phyloP scores from a whole-genome alignment of 2,797 vertebrate genomes.

The Ciconia nigra region DNA sequence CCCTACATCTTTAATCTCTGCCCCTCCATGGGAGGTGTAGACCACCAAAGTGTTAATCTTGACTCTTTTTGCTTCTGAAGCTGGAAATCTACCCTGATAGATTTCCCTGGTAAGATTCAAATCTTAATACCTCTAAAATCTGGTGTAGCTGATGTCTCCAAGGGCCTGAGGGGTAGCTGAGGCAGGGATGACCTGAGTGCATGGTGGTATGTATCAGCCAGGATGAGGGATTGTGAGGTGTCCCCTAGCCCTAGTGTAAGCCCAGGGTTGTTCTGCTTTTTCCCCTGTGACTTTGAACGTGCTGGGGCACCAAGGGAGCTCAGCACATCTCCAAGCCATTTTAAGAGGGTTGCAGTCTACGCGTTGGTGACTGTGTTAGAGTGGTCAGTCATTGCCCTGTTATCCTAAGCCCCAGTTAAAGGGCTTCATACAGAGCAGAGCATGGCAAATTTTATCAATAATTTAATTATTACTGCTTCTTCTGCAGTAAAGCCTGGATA shows the following conservation, averaged over 20 bases:
- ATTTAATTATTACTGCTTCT: background rate
- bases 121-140: background rate
- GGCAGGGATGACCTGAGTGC: background rate
- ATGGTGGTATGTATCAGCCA: background rate
- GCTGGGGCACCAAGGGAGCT: background rate
- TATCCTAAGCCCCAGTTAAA: background rate
- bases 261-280: background rate
- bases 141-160: background rate
- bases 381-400: background rate
- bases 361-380: background rate
- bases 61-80: background rate
- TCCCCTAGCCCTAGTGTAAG: background rate
- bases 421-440: background rate
- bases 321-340: background rate
- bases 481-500: background rate
- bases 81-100: background rate
- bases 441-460: background rate
- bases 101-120: background rate
- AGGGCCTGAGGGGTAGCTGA: background rate
- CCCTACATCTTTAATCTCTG: background rate
- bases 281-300: background rate
- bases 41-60: background rate
- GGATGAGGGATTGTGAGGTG: background rate
- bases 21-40: background rate
- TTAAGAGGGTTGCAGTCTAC: background rate